Percentiles rank a stretch among this genome's conserved stretches.
Conservation (phyloP, 2,797 vertebrate genomes). For the Euthynnus affinis region DNA sequence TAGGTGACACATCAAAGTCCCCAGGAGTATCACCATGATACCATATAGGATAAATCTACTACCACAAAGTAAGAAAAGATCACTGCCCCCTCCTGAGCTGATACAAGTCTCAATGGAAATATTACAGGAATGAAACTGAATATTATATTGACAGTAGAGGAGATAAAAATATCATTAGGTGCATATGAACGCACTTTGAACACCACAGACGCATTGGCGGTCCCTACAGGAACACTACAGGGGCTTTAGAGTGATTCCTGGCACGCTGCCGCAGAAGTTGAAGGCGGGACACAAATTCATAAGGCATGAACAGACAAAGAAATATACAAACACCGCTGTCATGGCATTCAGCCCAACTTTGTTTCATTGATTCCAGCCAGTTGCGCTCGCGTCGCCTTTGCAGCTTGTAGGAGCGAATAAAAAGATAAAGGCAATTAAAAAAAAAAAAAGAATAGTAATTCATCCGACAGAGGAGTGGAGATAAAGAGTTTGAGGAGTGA, state of each 20-base stretch:
- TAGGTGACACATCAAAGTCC: slow-evolving; percentile 24
- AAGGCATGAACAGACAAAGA: slow-evolving; percentile 52
- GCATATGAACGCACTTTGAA: slow-evolving; percentile 38
- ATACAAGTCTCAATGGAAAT: slow-evolving; percentile 32
- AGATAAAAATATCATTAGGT: slow-evolving; percentile 44
- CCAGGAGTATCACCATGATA: slow-evolving; percentile 35
- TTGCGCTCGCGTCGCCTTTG: slow-evolving; percentile 13
- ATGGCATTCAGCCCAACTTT: slow-evolving; percentile 48
- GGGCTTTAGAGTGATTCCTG: slow-evolving; percentile 21
- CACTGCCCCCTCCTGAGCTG: slow-evolving; percentile 25
- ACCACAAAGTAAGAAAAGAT: slow-evolving; percentile 39
- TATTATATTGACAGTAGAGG: slow-evolving; percentile 35
- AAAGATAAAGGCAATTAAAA: background rate
- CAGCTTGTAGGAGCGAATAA: background rate
- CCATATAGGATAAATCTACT: slow-evolving; percentile 38
- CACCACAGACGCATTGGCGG: slow-evolving; percentile 22
- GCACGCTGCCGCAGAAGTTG: slow-evolving; percentile 53
- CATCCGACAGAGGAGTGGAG: background rate
- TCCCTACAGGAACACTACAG: slow-evolving; percentile 22
- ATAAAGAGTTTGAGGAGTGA: slow-evolving; percentile 31
- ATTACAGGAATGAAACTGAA: slow-evolving; percentile 49
- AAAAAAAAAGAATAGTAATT: background rate
- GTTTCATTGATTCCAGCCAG: slow-evolving; percentile 35
- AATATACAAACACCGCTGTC: slow-evolving; percentile 51
- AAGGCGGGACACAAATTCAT: slow-evolving; percentile 64